A percentile compares a stretch with the other conserved stretches of the same genome.
Evolutionary conservation across 1,140 invertebrate species (phyloP).

Genomic region (Tenebrio molitor): DNA sequence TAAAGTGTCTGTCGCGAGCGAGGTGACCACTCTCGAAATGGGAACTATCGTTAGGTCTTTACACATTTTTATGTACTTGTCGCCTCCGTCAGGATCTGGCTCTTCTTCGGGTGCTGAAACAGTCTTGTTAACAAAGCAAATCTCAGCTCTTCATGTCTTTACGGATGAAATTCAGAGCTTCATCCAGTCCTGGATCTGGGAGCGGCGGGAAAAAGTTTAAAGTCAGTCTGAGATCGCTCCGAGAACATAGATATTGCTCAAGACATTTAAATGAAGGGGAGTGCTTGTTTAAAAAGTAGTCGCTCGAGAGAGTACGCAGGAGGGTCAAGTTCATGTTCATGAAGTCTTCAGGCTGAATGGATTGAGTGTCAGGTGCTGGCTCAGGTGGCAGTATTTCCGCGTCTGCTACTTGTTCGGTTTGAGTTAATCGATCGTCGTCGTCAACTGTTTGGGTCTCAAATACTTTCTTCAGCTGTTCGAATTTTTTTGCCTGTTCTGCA

Average conservation of each 20-base stretch:
- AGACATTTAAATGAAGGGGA: slow-evolving; percentile 37
- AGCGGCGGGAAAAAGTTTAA: slow-evolving; percentile 39
- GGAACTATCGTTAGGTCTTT: slow-evolving; percentile 65
- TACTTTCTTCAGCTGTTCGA: not conserved
- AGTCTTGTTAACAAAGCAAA: not conserved
- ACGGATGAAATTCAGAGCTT: slow-evolving; percentile 22
- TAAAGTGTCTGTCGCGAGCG: slow-evolving; percentile 63
- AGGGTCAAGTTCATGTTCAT: not conserved
- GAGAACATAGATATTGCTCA: slow-evolving; percentile 27
- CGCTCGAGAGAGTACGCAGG: not conserved
- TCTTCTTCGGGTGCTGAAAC: slow-evolving; percentile 60
- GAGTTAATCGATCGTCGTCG: too few relatives aligned
- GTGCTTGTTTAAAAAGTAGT: slow-evolving; percentile 20
- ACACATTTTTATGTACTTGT: slow-evolving; percentile 65
- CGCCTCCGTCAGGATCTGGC: slow-evolving; percentile 65
- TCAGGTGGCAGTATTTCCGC: too few relatives aligned
- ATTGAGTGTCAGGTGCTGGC: too few relatives aligned
- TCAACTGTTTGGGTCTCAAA: too few relatives aligned
- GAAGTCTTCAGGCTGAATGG: too few relatives aligned
- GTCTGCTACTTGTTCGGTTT: too few relatives aligned
- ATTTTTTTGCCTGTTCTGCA: not conserved
- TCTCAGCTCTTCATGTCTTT: not conserved
- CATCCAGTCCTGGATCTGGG: slow-evolving; percentile 37
- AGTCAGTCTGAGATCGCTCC: slow-evolving; percentile 8
- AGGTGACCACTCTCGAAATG: slow-evolving; percentile 63